Evolutionary conservation across 2,888 invertebrate species (phyloP), one percentile per base, ranked within the genome.

Genomic region (Aromia moschata): DNA sequence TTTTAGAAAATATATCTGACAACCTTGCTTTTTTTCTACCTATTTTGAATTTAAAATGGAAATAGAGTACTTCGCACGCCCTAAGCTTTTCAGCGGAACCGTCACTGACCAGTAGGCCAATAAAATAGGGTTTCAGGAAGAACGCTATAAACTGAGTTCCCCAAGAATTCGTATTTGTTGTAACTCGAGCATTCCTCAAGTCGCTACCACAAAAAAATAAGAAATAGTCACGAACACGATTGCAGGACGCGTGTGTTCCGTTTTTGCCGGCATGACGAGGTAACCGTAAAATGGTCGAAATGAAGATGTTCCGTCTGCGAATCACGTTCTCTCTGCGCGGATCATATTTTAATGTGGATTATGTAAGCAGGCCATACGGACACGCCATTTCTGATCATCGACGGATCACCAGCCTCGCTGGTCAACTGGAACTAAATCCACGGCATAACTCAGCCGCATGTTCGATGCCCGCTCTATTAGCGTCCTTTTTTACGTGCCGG

Each of bases 361-460:
- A 64, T 64, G 64, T 60, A 64, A 64, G 64, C 60, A 61, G 64
- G 64, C 58, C 64, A 60, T 52, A 52, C 60, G 60, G 55, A 64
- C 58, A 55, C 49, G 57, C 63, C 60, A 58, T 64, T 64, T 64
- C 54, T 58, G 64, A 64, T 64, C 61, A 64, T 60, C 58, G 64
- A 64, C 61, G 64, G 64, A 64, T 64, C 58, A 58, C 51, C 46
- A 60, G 58, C 49, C 49, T 53, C 54, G 45, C 53, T 59, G 60
- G 60, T 56, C 60, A 60, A 60, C 47, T 52, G 43, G 60, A 53
- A 52, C 56, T 56, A 52, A 52, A 41, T 41, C 51, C 11, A 41
- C 45, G 43, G 37, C 45, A 45, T 54, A 54, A 52, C 51, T 52
- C 41, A 12, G 51, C 18, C 14, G 41, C 31, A 41, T 25, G n/a